Percentiles rank a stretch among this genome's conserved stretches.
Conservation (phyloP, 2,797 vertebrate genomes). For the Cottoperca gobio region DNA sequence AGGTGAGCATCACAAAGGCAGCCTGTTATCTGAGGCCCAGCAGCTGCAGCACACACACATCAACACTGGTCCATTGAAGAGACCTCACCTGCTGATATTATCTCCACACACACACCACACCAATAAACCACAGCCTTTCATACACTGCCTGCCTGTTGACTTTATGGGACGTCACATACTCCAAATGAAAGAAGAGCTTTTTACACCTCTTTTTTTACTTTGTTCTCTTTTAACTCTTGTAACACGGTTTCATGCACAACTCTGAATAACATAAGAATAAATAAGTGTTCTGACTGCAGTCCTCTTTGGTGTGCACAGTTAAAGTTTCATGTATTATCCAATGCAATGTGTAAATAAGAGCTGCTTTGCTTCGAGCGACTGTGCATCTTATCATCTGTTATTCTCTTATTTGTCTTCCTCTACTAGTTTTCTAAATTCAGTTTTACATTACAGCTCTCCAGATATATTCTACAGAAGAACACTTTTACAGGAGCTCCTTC, state of each 20-base stretch:
- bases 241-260: not conserved
- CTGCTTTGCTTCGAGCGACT: not conserved
- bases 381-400: constrained; percentile 3
- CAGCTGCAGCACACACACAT: constrained; percentile 85
- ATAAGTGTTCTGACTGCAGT: not conserved
- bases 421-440: not conserved
- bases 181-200: constrained; percentile 66
- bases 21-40: constrained; percentile 74
- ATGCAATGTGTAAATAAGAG: no score
- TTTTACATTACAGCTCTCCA: not conserved
- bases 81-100: constrained; percentile 86
- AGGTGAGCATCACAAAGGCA: constrained; percentile 71
- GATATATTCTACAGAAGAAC: not conserved
- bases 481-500: not conserved
- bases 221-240: constrained; percentile 11
- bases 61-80: constrained; percentile 79
- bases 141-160: constrained; percentile 71
- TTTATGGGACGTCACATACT: constrained; percentile 70
- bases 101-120: constrained; percentile 75
- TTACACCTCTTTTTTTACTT: constrained; percentile 57
- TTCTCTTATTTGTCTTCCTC: not conserved
- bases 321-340: no score
- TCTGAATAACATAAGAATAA: not conserved
- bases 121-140: constrained; percentile 82
- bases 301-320: not conserved